Evolutionary conservation across 2,797 vertebrate genomes (phyloP).

Genomic region (Scyliorhinus canicula): DNA sequence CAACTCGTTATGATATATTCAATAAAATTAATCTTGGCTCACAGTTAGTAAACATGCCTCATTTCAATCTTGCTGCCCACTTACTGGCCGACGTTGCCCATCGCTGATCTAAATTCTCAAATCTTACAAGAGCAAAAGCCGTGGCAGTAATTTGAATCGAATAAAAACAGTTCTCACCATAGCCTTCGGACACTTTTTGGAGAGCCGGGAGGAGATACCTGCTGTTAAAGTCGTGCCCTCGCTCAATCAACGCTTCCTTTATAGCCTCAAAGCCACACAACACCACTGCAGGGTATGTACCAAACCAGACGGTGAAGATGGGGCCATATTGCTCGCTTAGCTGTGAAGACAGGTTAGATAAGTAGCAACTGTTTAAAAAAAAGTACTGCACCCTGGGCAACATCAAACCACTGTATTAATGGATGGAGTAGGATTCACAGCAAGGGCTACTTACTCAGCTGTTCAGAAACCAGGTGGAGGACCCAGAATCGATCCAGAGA

Average conservation of each 20-base stretch:
- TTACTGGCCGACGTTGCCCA: too few species aligned
- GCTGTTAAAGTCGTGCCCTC: constrained; percentile 59
- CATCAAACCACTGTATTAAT: background rate
- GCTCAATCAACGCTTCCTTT: constrained; percentile 57
- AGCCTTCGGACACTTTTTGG: constrained; percentile 53
- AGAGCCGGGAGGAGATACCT: constrained; percentile 50
- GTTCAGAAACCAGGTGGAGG: too few species aligned
- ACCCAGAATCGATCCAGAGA: too few species aligned
- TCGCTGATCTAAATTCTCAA: background rate
- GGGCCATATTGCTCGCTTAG: constrained; percentile 57
- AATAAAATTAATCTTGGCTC: too few species aligned
- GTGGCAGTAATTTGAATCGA: background rate
- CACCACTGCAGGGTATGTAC: constrained; percentile 54
- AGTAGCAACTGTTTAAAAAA: background rate
- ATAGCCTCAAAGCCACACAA: constrained; percentile 58
- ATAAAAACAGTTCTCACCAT: constrained; percentile 49
- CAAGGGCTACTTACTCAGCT: background rate
- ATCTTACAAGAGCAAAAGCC: background rate
- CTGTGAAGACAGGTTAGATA: constrained; percentile 44
- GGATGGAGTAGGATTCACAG: background rate
- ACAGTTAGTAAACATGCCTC: too few species aligned
- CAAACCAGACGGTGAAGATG: constrained; percentile 59
- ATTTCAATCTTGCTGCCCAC: too few species aligned
- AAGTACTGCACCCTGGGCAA: background rate
- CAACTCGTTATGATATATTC: too few species aligned